Evolutionary conservation across 2,797 vertebrate species (phyloP), one percentile per base, ranked within the genome.

Genomic region (Pygocentrus nattereri): DNA sequence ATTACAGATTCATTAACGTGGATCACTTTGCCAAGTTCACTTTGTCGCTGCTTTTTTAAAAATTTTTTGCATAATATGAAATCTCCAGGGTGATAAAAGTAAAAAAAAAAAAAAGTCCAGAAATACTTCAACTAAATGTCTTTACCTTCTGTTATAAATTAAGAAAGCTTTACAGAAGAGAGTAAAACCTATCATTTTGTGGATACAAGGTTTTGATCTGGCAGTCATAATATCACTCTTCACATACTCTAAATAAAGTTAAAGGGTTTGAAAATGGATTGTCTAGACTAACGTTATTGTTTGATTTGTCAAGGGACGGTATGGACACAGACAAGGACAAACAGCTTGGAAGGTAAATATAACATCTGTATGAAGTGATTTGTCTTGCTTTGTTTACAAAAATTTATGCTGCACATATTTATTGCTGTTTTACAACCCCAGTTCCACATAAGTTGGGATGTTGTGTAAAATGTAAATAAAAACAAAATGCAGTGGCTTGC

Each of bases 261-360:
- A 64, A 38, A 34, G 34, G 34, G 34, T 62, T 25, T 15, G 12
- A 19, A 19, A 54, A 7, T 54, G 11, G 56, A 38, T 19, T 50
- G 13, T 47, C n/a, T 54, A 38, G 30, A 38, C n/a, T 71, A 72
- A 77, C 76, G 12, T 54, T 25, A 18, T 23, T 25, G 31, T 74
- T 84, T 76, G 69, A 80, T 76, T 67, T 90, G 89, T 86, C 76
- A 86, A 99, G 97, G 77, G 97, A 98, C 91, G 92, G 94, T 90
- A 98, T 98, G 97, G 98, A 99, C 88, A 96, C 95, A 88, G 97
- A 99, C 91, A 98, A 97, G 92, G 98, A 99, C 79, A 97, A 97
- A 89, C 94, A 94, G 56, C 94, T 97, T 78, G 96, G 95, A 88
- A 95, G 97, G 98, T 99, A 96, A 93, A 31, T 19, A 25, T 10